Evolutionary conservation across 1,140 invertebrate species (phyloP).

Genomic region (Microplitis mediator): DNA sequence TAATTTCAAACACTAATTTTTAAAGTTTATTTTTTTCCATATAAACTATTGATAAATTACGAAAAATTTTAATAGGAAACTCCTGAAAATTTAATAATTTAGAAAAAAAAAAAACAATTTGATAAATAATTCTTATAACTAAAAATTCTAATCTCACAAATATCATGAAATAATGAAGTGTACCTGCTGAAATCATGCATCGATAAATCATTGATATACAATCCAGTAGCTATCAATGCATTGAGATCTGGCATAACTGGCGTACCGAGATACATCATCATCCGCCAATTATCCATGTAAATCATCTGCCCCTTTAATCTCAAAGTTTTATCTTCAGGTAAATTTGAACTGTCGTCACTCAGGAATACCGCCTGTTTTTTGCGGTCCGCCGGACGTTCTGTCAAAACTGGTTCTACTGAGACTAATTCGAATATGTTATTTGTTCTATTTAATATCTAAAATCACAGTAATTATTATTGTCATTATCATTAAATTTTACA

Average conservation of each 20-base stretch:
- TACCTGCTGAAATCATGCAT: slow-evolving; percentile 97
- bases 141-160: not conserved
- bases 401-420: slow-evolving; percentile 81
- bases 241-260: slow-evolving; percentile 94
- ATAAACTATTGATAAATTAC: too few species aligned
- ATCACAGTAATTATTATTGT: slow-evolving; percentile 10
- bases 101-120: too few species aligned
- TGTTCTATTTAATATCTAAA: slow-evolving; percentile 88
- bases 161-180: not conserved
- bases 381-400: slow-evolving; percentile 67
- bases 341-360: slow-evolving; percentile 67
- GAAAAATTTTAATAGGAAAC: too few species aligned
- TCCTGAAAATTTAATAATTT: too few species aligned
- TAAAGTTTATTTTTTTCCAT: too few species aligned
- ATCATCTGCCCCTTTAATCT: slow-evolving; percentile 96
- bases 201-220: slow-evolving; percentile 96
- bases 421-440: slow-evolving; percentile 96
- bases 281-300: slow-evolving; percentile 96
- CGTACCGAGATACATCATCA: slow-evolving; percentile 95
- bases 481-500: not conserved
- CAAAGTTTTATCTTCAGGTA: slow-evolving; percentile 72
- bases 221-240: slow-evolving; percentile 83
- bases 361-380: slow-evolving; percentile 63
- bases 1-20: too few species aligned
- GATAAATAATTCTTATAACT: too few species aligned